Base-by-base conservation (phyloP, 2,888 invertebrate species). In the Sycophila texana region DNA sequence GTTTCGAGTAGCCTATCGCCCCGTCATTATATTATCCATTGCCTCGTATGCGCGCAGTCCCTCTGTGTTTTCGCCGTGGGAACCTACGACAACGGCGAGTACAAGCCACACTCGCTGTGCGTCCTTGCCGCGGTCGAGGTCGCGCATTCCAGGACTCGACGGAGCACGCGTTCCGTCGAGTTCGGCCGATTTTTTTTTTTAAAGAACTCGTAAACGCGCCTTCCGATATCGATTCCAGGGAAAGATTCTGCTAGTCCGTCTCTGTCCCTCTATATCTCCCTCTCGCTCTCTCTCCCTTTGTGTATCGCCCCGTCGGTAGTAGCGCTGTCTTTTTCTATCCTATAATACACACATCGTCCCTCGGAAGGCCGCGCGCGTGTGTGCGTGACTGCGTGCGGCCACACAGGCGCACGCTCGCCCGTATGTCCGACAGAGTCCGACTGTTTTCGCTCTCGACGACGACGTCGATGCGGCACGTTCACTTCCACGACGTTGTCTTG, bases 181-280 rank as follows among this genome's bases (percentile, higher is more conserved):
- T 1, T 7, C 7, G 39, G 39, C 7, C 39, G 7, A 39, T 39
- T 39, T 39, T 10, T 39, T 39, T 10, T 39, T 39, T 39, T 39
- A 7, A 39, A 39, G 39, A 10, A 39, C 39, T 39, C 39, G 47
- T 65, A 30, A 13, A 61, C 71, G 65, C 53, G 66, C 10, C 16
- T 74, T 72, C 61, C 71, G 80, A 72, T 80, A 80, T 80, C 80
- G 80, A 80, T 80, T 80, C 77, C 65, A 58, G 67, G 55, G 73
- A 72, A 78, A 80, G 67, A 80, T 80, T 80, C 68, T 72, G 68
- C 68, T 57, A 53, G 55, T 14, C 53, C 53, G 53, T 58, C 70
- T 74, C 47, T 39, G 39, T 76, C 63, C 68, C 73, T 74, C 72
- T 55, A 10, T 10, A 10, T 74, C 74, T 74, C 77, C 47, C 73